phyloP scores from a whole-genome alignment of 2,797 vertebrate species.

The Hydrophis major region DNA sequence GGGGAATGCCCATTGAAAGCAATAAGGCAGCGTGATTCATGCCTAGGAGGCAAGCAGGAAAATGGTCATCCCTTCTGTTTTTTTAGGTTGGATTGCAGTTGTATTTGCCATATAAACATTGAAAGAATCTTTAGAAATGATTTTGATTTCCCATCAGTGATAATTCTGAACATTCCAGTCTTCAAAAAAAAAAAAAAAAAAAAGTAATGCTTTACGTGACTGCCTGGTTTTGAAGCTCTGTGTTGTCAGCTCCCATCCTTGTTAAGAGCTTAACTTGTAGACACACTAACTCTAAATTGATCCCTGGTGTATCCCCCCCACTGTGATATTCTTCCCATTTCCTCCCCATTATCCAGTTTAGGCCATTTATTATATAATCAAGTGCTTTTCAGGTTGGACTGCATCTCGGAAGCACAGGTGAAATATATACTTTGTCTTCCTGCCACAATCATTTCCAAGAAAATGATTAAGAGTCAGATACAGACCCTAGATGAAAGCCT shows the following conservation, averaged over 20 bases:
- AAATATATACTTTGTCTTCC: not conserved
- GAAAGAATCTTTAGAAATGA: not conserved
- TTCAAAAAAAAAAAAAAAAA: not conserved
- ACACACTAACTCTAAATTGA: not conserved
- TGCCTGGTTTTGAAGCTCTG: not conserved
- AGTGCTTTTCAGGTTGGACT: not conserved
- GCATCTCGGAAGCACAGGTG: not conserved
- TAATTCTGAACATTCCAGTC: not conserved
- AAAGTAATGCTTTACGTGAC: not conserved
- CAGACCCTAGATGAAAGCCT: not conserved
- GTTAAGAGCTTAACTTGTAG: not conserved
- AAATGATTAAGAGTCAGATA: not conserved
- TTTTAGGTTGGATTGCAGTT: not conserved
- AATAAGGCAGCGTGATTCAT: not conserved
- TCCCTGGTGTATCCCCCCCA: not conserved
- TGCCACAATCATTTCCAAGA: not conserved
- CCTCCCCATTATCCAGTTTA: not conserved
- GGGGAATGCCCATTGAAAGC: not conserved
- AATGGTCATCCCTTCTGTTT: not conserved
- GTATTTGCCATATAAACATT: not conserved
- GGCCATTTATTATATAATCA: not conserved
- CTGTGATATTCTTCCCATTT: not conserved
- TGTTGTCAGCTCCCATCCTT: not conserved
- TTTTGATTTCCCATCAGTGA: not conserved
- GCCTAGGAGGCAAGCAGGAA: no score